phyloP scores from a whole-genome alignment of 2,797 vertebrate species.

The Trachurus trachurus region DNA sequence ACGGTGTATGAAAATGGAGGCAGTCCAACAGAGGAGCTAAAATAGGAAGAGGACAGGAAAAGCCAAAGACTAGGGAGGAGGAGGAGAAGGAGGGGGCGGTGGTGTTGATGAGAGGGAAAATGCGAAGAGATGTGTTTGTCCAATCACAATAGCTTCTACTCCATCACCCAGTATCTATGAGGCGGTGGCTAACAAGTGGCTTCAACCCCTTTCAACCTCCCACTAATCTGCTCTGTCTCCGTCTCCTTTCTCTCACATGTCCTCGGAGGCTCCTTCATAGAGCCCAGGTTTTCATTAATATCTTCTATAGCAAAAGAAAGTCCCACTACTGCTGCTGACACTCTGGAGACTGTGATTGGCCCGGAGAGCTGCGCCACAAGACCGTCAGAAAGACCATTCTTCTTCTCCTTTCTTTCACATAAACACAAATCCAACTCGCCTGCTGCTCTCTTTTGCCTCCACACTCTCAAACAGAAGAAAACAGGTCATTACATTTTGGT shows the following conservation, averaged over 20 bases:
- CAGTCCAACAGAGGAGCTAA: conserved; percentile 37
- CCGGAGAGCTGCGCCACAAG: conserved; percentile 8
- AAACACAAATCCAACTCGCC: conserved; percentile 10
- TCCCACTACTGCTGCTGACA: conserved; percentile 30
- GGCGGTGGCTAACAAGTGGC: conserved; percentile 48
- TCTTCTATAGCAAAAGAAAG: conserved; percentile 40
- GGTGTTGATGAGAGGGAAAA: conserved; percentile 28
- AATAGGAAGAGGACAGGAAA: conserved; percentile 36
- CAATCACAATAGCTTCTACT: conserved; percentile 31
- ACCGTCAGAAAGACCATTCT: conserved; percentile 10
- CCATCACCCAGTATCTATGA: conserved; percentile 33
- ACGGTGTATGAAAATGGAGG: conserved; percentile 18
- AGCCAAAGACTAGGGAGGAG: conserved; percentile 17
- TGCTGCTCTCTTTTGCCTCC: not conserved
- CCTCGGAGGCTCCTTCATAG: conserved; percentile 53
- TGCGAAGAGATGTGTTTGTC: conserved; percentile 16
- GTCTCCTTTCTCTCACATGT: conserved; percentile 45
- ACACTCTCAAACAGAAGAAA: conserved; percentile 4
- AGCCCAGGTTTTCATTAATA: conserved; percentile 71
- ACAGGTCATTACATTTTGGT: conserved; percentile 31
- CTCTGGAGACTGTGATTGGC: conserved; percentile 42
- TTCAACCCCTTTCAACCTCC: conserved; percentile 37
- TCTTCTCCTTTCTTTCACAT: conserved; percentile 9
- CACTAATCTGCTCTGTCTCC: conserved; percentile 34
- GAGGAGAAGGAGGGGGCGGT: conserved; percentile 7